Conservation (phyloP, 2,888 invertebrate species). For the Chrysopilus asiliformis region DNA sequence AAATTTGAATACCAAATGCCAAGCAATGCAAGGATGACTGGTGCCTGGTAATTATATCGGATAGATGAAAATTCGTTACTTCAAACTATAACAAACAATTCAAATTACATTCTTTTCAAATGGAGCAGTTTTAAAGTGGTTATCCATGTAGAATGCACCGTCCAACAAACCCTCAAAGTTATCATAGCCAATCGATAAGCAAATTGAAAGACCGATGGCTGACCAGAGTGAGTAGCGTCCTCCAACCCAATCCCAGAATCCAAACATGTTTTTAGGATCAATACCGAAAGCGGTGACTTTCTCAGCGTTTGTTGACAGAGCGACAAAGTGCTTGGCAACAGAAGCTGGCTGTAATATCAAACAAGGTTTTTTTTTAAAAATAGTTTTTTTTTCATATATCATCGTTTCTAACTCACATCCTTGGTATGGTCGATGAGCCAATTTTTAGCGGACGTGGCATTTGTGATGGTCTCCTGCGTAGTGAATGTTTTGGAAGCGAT, state of each 20-base stretch:
- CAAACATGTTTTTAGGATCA: constrained; percentile 95
- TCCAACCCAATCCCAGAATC: constrained; percentile 99
- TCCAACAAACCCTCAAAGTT: constrained; percentile 85
- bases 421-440: constrained; percentile 85
- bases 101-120: constrained; percentile 71
- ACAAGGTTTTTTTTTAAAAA: constrained; percentile 8
- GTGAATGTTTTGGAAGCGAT: constrained; percentile 99
- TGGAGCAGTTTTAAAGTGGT: constrained; percentile 78
- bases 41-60: constrained; percentile 48
- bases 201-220: constrained; percentile 95
- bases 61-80: background rate
- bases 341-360: constrained; percentile 46
- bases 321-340: constrained; percentile 96
- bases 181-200: constrained; percentile 82
- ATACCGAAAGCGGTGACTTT: constrained; percentile 98
- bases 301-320: constrained; percentile 85
- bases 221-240: constrained; percentile 97
- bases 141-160: constrained; percentile 89
- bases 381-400: too few species aligned
- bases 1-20: constrained; percentile 94
- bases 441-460: constrained; percentile 91
- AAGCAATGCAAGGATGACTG: constrained; percentile 82
- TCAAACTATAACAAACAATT: constrained; percentile 2
- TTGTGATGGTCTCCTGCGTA: constrained; percentile 98
- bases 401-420: constrained; percentile 69